Evolutionary conservation across 2,113 vertebrate genomes (phyloP).

Genomic region (Suncus etruscus): DNA sequence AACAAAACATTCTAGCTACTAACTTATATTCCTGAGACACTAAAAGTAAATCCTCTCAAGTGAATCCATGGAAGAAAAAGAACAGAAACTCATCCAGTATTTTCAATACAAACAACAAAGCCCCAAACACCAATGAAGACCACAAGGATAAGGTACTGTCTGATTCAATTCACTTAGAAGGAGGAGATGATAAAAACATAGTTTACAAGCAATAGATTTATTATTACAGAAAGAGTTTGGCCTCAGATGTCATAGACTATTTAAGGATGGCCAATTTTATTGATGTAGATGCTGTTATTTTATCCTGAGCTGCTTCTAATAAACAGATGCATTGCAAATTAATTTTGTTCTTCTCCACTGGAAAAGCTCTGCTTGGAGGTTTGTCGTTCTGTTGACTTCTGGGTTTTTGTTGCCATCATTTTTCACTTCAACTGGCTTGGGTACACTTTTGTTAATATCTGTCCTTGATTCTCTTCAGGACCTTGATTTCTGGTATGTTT

Average conservation of each 20-base stretch:
- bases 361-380: slow-evolving; percentile 4
- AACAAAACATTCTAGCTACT: too few relatives aligned
- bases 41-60: too few relatives aligned
- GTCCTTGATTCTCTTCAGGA: slow-evolving; percentile 21
- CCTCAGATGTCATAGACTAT: background rate
- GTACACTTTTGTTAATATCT: slow-evolving; percentile 44
- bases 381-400: background rate
- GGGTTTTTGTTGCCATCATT: background rate
- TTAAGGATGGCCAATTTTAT: slow-evolving; percentile 5
- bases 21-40: too few relatives aligned
- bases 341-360: background rate
- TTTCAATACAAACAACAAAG: background rate
- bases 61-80: background rate
- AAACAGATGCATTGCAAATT: background rate
- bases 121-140: background rate
- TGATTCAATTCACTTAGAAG: background rate
- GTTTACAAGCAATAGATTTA: slow-evolving; percentile 20
- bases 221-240: background rate
- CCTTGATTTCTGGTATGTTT: slow-evolving; percentile 9
- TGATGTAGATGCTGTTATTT: background rate
- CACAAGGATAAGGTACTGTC: background rate
- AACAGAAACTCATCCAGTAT: background rate
- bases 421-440: background rate
- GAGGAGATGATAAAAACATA: background rate
- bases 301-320: background rate